Evolutionary conservation across 2,797 vertebrate genomes (phyloP).

Genomic region (Falco berigora): DNA sequence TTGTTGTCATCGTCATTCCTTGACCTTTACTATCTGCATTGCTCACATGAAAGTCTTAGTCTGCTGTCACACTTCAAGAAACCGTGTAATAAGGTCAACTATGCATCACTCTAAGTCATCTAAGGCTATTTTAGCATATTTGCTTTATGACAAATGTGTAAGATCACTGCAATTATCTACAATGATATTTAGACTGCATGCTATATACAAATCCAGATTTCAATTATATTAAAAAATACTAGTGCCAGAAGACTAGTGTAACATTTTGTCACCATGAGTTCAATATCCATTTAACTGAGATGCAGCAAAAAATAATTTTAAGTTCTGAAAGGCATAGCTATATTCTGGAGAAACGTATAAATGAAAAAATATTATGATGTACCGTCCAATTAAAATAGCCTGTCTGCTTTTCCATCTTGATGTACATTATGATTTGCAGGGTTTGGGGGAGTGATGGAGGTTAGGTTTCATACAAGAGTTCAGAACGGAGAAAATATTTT

Average conservation of each 20-base stretch:
- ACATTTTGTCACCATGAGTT: neutral
- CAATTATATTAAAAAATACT: neutral
- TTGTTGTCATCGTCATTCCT: conserved; percentile 23
- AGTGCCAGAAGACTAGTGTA: neutral
- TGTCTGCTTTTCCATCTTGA: neutral
- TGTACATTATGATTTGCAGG: neutral
- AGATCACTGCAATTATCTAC: conserved; percentile 23
- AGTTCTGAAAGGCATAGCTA: neutral
- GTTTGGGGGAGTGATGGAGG: neutral
- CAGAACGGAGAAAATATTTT: neutral
- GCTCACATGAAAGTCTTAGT: conserved; percentile 22
- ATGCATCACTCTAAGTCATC: neutral
- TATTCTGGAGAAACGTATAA: neutral
- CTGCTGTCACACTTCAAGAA: conserved; percentile 33
- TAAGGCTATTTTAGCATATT: neutral
- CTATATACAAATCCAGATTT: neutral
- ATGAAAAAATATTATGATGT: neutral
- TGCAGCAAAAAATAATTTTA: neutral
- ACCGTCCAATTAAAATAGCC: neutral
- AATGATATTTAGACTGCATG: neutral
- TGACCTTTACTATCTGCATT: conserved; percentile 17
- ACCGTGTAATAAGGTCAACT: conserved; percentile 33
- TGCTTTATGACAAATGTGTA: conserved; percentile 8
- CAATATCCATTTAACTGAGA: neutral
- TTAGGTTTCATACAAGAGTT: neutral